Percentiles rank a stretch among this genome's conserved stretches.
phyloP scores from a whole-genome alignment of 1,140 invertebrate species.

The Caerostris extrusa region DNA sequence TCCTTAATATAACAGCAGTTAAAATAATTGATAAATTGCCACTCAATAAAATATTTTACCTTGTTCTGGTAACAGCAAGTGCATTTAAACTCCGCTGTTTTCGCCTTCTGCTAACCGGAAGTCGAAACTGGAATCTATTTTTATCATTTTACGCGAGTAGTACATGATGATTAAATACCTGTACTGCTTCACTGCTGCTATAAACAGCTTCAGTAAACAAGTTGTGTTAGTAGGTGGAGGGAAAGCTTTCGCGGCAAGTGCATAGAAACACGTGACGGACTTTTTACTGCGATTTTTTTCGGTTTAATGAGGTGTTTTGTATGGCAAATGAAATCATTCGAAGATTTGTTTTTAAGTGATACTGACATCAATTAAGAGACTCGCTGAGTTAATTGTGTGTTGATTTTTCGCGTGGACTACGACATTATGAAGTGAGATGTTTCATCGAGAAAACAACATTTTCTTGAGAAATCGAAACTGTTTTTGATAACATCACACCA shows the following conservation, averaged over 20 bases:
- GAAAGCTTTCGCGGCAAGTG: conserved; percentile 54
- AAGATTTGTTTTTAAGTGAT: background rate
- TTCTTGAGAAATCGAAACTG: background rate
- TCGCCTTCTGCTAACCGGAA: conserved; percentile 68
- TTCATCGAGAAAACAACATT: background rate
- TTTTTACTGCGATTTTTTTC: background rate
- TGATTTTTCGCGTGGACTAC: background rate
- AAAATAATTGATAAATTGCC: background rate
- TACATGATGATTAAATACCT: conserved; percentile 73
- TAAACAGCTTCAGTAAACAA: conserved; percentile 73
- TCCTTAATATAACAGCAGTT: too few relatives aligned
- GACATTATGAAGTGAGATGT: conserved; percentile 7
- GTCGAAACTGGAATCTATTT: conserved; percentile 71
- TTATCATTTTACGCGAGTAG: conserved; percentile 48
- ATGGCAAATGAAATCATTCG: background rate
- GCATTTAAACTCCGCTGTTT: conserved; percentile 33
- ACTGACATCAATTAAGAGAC: background rate
- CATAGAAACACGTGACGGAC: conserved; percentile 49
- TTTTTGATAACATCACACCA: background rate
- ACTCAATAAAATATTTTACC: background rate
- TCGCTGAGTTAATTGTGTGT: background rate
- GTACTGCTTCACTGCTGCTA: conserved; percentile 71
- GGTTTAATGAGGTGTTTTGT: too few relatives aligned
- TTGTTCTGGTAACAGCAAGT: background rate
- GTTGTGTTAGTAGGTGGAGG: conserved; percentile 56